These are phyloP conservation scores for Iguana delicatissima DNA, from an alignment of 2,797 vertebrate genomes.

Conservation along the genomic window DNA sequence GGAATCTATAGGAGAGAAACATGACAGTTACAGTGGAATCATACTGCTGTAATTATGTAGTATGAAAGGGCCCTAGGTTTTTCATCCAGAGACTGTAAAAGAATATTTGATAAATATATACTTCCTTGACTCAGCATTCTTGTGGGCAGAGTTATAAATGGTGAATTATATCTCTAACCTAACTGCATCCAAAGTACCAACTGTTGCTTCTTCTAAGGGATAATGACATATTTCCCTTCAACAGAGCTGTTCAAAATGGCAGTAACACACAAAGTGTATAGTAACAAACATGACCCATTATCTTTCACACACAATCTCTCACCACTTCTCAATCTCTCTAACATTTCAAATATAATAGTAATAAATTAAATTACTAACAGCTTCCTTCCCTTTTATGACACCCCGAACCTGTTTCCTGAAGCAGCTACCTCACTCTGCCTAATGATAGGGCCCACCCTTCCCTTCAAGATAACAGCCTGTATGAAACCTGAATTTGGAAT, in stretches of 20 bases:
- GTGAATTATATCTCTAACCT: background rate
- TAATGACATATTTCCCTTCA: background rate
- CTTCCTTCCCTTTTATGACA: background rate
- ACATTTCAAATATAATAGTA: background rate
- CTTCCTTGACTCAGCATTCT: background rate
- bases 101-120: background rate
- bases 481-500: background rate
- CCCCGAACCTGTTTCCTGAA: background rate
- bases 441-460: background rate
- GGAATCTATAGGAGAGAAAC: no score
- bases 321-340: background rate
- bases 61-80: background rate
- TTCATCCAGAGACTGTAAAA: background rate
- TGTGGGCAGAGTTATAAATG: background rate
- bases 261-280: background rate
- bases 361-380: background rate
- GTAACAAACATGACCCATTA: background rate
- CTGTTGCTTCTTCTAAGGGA: background rate
- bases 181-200: background rate
- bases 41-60: no score
- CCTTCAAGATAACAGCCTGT: background rate
- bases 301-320: background rate
- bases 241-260: background rate
- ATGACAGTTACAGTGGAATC: no score
- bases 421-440: background rate